Conservation (phyloP, 2,797 vertebrate species). For the Gallinago stenura region DNA sequence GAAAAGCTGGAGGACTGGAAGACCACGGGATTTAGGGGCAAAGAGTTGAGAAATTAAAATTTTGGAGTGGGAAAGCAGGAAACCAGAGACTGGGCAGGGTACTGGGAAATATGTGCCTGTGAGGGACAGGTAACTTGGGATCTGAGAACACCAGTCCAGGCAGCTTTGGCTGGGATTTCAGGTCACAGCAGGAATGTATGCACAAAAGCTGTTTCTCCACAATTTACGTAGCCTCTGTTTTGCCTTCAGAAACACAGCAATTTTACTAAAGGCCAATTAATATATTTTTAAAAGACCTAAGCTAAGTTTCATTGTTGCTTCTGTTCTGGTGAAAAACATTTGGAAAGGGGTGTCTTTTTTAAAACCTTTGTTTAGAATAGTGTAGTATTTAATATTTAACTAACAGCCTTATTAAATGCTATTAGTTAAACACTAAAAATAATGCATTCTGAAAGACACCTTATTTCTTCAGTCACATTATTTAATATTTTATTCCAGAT, state of each 20-base stretch:
- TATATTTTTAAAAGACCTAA: background rate
- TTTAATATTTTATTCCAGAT: background rate
- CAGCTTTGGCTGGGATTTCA: background rate
- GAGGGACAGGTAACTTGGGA: background rate
- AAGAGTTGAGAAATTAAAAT: background rate
- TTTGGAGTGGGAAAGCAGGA: background rate
- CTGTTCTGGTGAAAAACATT: background rate
- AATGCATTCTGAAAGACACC: background rate
- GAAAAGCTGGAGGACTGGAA: background rate
- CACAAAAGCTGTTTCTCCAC: background rate
- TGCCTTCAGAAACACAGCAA: background rate
- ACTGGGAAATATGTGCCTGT: accelerated
- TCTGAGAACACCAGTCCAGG: background rate
- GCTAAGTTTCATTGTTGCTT: background rate
- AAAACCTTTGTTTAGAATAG: background rate
- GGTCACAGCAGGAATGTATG: background rate
- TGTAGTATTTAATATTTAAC: background rate
- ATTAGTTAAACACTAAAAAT: background rate
- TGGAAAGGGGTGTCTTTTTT: background rate
- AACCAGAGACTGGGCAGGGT: background rate
- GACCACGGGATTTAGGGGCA: background rate
- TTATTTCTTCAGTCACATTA: background rate
- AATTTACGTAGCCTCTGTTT: background rate
- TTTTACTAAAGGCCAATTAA: background rate
- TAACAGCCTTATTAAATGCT: background rate